These are phyloP conservation scores for Amphipoea oculea DNA, from an alignment of 2,888 invertebrate species.

Conservation along the genomic window DNA sequence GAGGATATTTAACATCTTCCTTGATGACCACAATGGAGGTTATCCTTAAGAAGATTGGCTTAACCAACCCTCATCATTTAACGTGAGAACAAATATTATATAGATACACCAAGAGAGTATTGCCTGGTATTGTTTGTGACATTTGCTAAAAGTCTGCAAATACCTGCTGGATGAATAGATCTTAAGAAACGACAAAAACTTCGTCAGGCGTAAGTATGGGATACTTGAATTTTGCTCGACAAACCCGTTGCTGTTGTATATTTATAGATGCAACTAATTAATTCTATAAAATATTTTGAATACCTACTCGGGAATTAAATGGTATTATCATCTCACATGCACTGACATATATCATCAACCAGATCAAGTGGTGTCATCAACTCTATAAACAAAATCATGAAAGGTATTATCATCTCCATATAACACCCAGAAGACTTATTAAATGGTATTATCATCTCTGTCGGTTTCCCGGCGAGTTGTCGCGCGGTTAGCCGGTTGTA, in stretches of 20 bases:
- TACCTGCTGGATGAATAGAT: not conserved
- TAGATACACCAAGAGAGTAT: not conserved
- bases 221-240: not conserved
- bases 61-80: too few species aligned
- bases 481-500: constrained; percentile 75
- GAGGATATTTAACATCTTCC: not conserved
- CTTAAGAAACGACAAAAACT: not conserved
- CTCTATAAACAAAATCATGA: not conserved
- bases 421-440: constrained; percentile 35
- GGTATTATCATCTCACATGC: not conserved
- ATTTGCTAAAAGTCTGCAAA: not conserved
- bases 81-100: not conserved
- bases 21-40: not conserved
- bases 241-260: not conserved
- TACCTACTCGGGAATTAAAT: not conserved
- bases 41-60: not conserved
- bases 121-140: not conserved
- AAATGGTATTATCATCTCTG: constrained; percentile 66
- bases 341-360: too few species aligned
- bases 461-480: constrained; percentile 61
- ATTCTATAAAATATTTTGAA: not conserved
- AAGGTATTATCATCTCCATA: constrained; percentile 67
- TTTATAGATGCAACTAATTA: not conserved
- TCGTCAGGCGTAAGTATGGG: not conserved
- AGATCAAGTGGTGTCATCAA: not conserved